A percentile compares a stretch with the other conserved stretches of the same genome.
phyloP scores from a whole-genome alignment of 2,113 vertebrate genomes.

The Pterophyllum scalare region DNA sequence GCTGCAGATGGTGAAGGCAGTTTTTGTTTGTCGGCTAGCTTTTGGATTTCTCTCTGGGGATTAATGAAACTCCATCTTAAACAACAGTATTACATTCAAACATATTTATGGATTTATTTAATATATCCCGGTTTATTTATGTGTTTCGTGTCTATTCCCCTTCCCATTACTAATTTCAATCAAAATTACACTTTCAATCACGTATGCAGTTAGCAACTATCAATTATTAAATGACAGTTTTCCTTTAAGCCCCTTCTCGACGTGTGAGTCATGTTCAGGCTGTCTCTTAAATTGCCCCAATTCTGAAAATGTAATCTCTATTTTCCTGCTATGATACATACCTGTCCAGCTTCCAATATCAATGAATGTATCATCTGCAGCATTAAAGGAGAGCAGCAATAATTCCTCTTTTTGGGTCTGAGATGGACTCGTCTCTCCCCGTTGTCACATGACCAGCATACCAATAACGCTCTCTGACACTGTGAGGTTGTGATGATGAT shows the following conservation, averaged over 20 bases:
- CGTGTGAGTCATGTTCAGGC: neutral
- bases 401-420: conserved; percentile 39
- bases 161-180: neutral
- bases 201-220: neutral
- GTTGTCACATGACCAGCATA: conserved; percentile 37
- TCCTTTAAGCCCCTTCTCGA: neutral
- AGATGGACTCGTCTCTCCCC: conserved; percentile 34
- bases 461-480: conserved; percentile 16
- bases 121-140: neutral
- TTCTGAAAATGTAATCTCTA: neutral
- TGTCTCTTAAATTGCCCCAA: neutral
- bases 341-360: neutral
- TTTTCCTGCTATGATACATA: neutral
- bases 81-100: neutral
- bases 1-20: no score
- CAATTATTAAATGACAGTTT: neutral
- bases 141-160: neutral
- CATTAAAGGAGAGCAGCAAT: conserved; percentile 22
- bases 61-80: neutral
- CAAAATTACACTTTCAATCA: accelerated
- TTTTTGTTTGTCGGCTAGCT: neutral
- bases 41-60: neutral
- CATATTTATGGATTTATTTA: neutral
- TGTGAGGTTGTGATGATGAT: neutral
- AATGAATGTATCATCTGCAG: conserved; percentile 18